Base-by-base conservation (phyloP, 2,113 vertebrate genomes). In the Silurus asotus region DNA sequence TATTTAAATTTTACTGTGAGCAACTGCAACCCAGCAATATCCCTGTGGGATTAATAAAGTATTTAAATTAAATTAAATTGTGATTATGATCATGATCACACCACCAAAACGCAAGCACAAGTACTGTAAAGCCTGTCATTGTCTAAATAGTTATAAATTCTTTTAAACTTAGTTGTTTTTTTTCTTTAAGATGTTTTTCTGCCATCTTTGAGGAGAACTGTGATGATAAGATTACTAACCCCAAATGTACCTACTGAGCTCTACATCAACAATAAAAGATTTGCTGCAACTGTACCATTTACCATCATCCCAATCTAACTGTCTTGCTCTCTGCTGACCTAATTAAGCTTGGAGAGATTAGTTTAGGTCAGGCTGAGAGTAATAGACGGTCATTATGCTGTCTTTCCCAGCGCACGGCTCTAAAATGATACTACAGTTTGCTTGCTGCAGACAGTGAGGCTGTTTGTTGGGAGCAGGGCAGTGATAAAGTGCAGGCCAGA, bases 301-400 rank as follows among this genome's bases (percentile, higher is more conserved):
- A 20, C 37, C 13, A 6, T 48, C 69, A 20, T 83, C 62, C 69
- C 49, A 74, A 49, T 80, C 2, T 45, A 58, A 13, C 20, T 13
- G 55, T 80, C 55, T 55, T 58, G 82, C 78, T 79, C 81, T 82
- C 51, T 53, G 25, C 70, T 23, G 7, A 19, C 78, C 78, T 85
- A 89, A 85, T 89, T 85, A 81, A 20, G 13, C 79, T 69, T 84
- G 55, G 51, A 78, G 67, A 77, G 72, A 87, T 87, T 51, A 81
- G 53, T 58, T 49, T 86, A 8, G 58, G 53, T 59, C 72, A 62
- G 62, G 15, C 11, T 49, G 56, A 75, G 74, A 53, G 6, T 19
- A 53, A 83, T 74, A 82, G 49, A 58, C 79, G 25, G 84, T 88
- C 76, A 88, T 88, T 85, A 85, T 28, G 55, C 69, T 83, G 61